Conservation (phyloP, 2,113 vertebrate species). For the Pollimyrus isidori region DNA sequence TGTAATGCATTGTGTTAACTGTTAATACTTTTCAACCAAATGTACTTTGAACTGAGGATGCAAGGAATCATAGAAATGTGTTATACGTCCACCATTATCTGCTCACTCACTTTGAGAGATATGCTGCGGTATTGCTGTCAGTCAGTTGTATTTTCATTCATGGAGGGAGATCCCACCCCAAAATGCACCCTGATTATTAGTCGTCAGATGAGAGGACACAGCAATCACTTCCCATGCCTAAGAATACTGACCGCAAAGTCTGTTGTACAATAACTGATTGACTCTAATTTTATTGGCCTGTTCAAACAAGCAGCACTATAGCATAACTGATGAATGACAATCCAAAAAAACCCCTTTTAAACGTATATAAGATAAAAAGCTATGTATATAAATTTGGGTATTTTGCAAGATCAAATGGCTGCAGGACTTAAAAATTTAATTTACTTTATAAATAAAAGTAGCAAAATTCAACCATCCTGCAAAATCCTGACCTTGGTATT, state of each 20-base stretch:
- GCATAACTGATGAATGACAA: background rate
- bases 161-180: background rate
- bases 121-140: background rate
- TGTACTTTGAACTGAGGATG: background rate
- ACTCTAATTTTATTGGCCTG: background rate
- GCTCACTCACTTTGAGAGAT: background rate
- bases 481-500: conserved; percentile 1
- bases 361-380: background rate
- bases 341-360: background rate
- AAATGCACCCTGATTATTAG: background rate
- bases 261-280: background rate
- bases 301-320: background rate
- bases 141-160: background rate
- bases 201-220: background rate
- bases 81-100: background rate
- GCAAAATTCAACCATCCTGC: background rate
- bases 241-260: background rate
- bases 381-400: background rate
- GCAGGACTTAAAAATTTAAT: background rate
- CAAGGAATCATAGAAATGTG: background rate
- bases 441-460: background rate
- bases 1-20: background rate
- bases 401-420: background rate
- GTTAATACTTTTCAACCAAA: background rate
- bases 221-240: background rate